A percentile compares a stretch with the other conserved stretches of the same genome.
These are phyloP conservation scores for Gymnarchus niloticus DNA, from an alignment of 2,113 vertebrate species.

Conservation along the genomic window DNA sequence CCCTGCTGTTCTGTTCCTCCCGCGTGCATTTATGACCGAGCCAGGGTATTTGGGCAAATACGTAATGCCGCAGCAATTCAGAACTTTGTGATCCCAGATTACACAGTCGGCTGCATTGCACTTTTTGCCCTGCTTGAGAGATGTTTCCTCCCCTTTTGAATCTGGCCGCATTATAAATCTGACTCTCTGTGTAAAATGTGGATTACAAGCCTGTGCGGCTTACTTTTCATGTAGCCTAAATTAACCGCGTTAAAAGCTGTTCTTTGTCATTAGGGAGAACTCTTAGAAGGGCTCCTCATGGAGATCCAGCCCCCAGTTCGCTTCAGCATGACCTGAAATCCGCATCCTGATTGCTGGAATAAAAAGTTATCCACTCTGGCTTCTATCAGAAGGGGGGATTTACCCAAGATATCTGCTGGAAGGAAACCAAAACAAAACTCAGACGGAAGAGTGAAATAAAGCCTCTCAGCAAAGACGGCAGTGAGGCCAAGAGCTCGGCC, in stretches of 20 bases:
- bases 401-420: conserved; percentile 21
- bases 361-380: conserved; percentile 22
- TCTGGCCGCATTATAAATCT: conserved; percentile 44
- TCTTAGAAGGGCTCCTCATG: not conserved
- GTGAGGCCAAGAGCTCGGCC: not conserved
- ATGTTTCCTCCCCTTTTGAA: conserved; percentile 51
- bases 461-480: not conserved
- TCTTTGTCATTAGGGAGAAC: conserved; percentile 40
- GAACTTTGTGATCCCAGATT: conserved; percentile 56
- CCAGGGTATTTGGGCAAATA: conserved; percentile 55
- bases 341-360: conserved; percentile 22
- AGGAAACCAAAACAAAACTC: conserved; percentile 22
- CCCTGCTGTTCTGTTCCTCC: conserved; percentile 38
- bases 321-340: not conserved
- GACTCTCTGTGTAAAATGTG: conserved; percentile 51
- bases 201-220: conserved; percentile 52
- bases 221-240: conserved; percentile 48
- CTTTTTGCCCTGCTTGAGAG: conserved; percentile 33
- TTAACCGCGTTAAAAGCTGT: conserved; percentile 46
- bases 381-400: conserved; percentile 25
- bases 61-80: conserved; percentile 58
- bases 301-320: not conserved
- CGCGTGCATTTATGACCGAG: conserved; percentile 43
- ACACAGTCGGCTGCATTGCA: conserved; percentile 48
- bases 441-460: not conserved